A percentile compares a stretch with the other conserved stretches of the same genome.
phyloP scores from a whole-genome alignment of 2,888 invertebrate species.

The Hofmannophila pseudospretella region DNA sequence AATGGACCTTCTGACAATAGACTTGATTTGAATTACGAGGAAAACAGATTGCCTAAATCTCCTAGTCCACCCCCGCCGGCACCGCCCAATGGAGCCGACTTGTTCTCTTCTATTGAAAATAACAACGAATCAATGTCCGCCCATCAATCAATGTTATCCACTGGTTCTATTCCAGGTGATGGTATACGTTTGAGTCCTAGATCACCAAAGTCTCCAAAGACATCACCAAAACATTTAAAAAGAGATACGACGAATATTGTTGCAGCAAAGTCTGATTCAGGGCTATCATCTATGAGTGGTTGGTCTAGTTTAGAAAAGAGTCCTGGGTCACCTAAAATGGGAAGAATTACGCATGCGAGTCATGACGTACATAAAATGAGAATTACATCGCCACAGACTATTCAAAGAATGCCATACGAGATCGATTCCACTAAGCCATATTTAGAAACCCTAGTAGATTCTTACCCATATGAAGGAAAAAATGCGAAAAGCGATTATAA shows the following conservation, averaged over 20 bases:
- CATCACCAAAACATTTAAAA: constrained; percentile 83
- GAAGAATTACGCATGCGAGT: constrained; percentile 50
- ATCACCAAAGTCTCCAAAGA: constrained; percentile 85
- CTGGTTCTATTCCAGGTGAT: constrained; percentile 48
- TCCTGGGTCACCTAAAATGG: constrained; percentile 86
- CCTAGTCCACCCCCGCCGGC: constrained; percentile 91
- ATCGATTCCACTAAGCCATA: constrained; percentile 67
- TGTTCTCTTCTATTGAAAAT: constrained; percentile 66
- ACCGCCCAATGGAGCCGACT: constrained; percentile 80
- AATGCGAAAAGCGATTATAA: constrained; percentile 51
- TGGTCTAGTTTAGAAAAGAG: constrained; percentile 92
- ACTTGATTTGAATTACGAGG: constrained; percentile 68
- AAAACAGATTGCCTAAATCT: constrained; percentile 68
- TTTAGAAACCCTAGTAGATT: constrained; percentile 77
- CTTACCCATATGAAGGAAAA: constrained; percentile 55
- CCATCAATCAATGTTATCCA: constrained; percentile 51
- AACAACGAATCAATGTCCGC: constrained; percentile 41
- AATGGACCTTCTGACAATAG: constrained; percentile 72
- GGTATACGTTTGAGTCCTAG: constrained; percentile 80
- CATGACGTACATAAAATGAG: constrained; percentile 65
- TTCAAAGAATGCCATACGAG: constrained; percentile 59
- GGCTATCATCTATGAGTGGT: constrained; percentile 91
- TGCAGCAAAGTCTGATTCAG: constrained; percentile 90
- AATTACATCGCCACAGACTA: constrained; percentile 56
- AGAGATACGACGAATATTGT: constrained; percentile 80